A percentile compares a stretch with the other conserved stretches of the same genome.
Conservation (phyloP, 1,140 invertebrate genomes). For the Atta cephalotes region DNA sequence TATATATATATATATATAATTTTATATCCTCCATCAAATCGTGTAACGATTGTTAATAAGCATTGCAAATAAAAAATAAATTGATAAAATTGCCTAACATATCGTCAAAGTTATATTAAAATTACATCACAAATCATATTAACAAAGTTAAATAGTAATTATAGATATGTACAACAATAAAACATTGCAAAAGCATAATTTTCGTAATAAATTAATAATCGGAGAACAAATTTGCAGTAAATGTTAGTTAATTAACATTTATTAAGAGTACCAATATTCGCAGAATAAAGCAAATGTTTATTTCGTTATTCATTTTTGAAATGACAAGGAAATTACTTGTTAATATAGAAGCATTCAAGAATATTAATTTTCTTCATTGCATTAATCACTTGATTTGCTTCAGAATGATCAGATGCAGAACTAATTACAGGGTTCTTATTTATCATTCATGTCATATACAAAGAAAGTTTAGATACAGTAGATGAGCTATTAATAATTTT, state of each 20-base stretch:
- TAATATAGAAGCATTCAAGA: background rate
- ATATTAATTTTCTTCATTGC: conserved; percentile 5
- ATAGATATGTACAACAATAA: background rate
- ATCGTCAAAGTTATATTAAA: background rate
- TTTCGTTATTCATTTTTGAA: conserved; percentile 20
- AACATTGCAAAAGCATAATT: conserved; percentile 14
- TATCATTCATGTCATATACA: conserved; percentile 31
- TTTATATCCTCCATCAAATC: background rate
- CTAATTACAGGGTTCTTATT: conserved; percentile 41
- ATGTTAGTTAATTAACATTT: conserved; percentile 23
- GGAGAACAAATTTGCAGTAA: background rate
- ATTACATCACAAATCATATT: background rate
- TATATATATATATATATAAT: background rate
- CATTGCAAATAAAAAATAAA: background rate
- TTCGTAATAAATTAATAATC: conserved; percentile 21
- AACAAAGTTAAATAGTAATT: conserved; percentile 9
- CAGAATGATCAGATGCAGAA: conserved; percentile 15
- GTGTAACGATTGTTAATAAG: conserved; percentile 4
- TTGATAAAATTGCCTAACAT: background rate
- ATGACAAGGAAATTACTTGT: background rate
- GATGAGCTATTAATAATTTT: conserved; percentile 51
- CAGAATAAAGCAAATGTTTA: conserved; percentile 11
- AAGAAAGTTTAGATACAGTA: conserved; percentile 28
- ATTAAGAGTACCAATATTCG: background rate
- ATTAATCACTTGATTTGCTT: background rate